Percentiles rank a stretch among this genome's conserved stretches.
These are phyloP conservation scores for Ylistrum balloti DNA, from an alignment of 1,140 invertebrate genomes.

Conservation along the genomic window DNA sequence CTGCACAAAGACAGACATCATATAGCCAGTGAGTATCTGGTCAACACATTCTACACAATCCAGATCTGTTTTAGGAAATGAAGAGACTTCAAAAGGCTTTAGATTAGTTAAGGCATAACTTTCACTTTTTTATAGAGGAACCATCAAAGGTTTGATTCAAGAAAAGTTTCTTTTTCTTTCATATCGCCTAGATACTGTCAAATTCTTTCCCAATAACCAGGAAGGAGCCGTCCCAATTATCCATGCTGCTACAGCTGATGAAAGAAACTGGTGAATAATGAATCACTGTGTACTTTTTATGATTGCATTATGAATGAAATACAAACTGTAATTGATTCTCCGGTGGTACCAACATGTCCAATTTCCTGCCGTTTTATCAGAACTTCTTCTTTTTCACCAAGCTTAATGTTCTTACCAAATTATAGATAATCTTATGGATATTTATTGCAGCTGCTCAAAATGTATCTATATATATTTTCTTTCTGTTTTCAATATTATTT, in stretches of 20 bases:
- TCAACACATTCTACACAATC: background rate
- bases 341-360: background rate
- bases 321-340: background rate
- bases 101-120: conserved; percentile 1
- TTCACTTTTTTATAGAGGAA: background rate
- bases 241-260: background rate
- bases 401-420: background rate
- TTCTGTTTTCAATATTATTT: background rate
- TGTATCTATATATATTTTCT: background rate
- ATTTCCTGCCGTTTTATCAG: background rate
- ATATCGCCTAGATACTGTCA: background rate
- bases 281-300: background rate
- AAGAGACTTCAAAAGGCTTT: background rate
- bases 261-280: background rate
- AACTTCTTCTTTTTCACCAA: background rate
- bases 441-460: background rate
- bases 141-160: background rate
- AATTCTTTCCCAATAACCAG: background rate
- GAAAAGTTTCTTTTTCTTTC: background rate
- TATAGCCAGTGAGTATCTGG: conserved; percentile 19
- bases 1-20: background rate
- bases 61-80: background rate
- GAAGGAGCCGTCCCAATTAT: background rate
- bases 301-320: background rate
- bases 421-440: background rate